These are phyloP conservation scores for Hozukius guyotensis DNA, from an alignment of 2,797 vertebrate species.

Conservation along the genomic window DNA sequence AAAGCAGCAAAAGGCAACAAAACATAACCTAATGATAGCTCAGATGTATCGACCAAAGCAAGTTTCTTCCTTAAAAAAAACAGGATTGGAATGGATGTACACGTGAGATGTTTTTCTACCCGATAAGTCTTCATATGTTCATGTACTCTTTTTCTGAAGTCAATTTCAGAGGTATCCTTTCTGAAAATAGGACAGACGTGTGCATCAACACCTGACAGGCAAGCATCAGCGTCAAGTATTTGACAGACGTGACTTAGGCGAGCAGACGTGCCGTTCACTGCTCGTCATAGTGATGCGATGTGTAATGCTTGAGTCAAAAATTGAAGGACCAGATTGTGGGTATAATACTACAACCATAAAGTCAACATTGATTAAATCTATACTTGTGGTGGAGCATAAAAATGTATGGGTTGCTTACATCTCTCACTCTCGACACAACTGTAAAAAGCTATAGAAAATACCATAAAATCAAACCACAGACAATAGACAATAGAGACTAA, in stretches of 20 bases:
- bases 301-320: not conserved
- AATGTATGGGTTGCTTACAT: not conserved
- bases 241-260: not conserved
- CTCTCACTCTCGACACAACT: not conserved
- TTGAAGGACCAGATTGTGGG: not conserved
- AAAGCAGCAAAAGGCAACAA: not conserved
- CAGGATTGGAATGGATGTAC: not conserved
- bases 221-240: not conserved
- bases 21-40: not conserved
- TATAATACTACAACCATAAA: not conserved
- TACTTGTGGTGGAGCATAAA: not conserved
- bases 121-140: not conserved
- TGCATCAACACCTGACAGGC: not conserved
- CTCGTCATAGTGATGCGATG: not conserved
- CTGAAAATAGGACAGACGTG: not conserved
- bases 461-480: not conserved
- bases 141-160: not conserved
- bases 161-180: not conserved
- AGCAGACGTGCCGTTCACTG: not conserved
- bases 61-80: not conserved
- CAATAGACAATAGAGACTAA: not conserved
- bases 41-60: not conserved
- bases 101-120: not conserved
- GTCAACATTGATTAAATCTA: not conserved
- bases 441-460: not conserved